These are phyloP conservation scores for Leptosomus discolor DNA, from an alignment of 2,113 vertebrate species.

Conservation along the genomic window DNA sequence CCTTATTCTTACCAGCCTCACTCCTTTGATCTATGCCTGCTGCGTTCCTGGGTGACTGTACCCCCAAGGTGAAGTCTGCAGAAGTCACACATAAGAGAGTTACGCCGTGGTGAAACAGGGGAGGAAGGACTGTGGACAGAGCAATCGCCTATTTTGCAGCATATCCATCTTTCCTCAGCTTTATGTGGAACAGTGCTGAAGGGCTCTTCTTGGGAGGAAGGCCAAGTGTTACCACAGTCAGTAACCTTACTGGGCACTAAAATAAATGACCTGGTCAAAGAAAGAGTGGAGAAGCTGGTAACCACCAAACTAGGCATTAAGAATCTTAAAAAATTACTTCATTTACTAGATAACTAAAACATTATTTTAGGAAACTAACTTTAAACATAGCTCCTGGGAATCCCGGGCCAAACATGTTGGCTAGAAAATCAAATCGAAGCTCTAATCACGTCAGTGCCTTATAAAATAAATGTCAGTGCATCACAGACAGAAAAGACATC, in stretches of 20 bases:
- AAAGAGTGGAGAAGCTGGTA: neutral
- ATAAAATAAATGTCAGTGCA: slow-evolving; percentile 9
- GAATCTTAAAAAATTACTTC: neutral
- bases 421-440: neutral
- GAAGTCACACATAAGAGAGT: accelerated
- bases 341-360: neutral
- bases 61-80: neutral
- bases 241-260: neutral
- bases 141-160: neutral
- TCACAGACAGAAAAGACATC: neutral
- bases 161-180: neutral
- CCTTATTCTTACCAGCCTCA: accelerated
- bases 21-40: neutral
- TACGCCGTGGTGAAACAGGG: neutral
- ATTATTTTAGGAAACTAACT: neutral
- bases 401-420: neutral
- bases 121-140: neutral
- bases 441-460: neutral
- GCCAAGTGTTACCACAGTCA: neutral
- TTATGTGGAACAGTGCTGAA: neutral
- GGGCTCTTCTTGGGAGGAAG: neutral
- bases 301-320: neutral
- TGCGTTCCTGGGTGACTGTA: accelerated
- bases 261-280: neutral
- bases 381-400: neutral